Percentiles rank a stretch among this genome's conserved stretches.
These are phyloP conservation scores for Xanthia togata DNA, from an alignment of 2,888 invertebrate genomes.

Conservation along the genomic window DNA sequence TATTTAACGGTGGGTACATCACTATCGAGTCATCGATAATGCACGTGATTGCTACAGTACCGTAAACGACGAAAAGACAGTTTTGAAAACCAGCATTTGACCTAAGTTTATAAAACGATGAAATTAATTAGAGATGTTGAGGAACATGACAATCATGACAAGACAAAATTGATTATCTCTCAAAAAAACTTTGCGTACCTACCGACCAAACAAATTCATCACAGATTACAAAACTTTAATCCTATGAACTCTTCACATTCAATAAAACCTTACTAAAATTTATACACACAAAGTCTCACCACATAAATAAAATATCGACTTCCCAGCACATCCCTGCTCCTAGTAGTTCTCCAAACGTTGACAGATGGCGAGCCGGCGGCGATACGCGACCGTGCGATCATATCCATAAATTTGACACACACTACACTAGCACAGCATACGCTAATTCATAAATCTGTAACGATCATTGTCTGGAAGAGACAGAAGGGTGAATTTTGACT, in stretches of 20 bases:
- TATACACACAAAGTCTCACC: not conserved
- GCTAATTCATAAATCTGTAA: conserved; percentile 62
- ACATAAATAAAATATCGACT: conserved; percentile 42
- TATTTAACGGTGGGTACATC: conserved; percentile 70
- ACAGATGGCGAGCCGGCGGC: conserved; percentile 81
- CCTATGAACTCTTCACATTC: too few species aligned
- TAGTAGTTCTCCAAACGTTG: conserved; percentile 71
- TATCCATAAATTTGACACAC: conserved; percentile 73
- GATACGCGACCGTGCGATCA: conserved; percentile 47
- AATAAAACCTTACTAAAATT: not conserved
- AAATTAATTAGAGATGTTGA: too few species aligned
- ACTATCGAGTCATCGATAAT: conserved; percentile 42
- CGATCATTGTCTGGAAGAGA: conserved; percentile 42
- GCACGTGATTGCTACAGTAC: conserved; percentile 1
- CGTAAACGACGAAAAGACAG: not conserved
- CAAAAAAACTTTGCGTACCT: too few species aligned
- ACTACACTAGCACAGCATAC: conserved; percentile 46
- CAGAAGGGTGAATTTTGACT: conserved; percentile 44
- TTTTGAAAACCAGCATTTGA: not conserved
- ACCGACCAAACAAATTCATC: not conserved
- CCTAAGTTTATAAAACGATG: not conserved
- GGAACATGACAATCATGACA: not conserved
- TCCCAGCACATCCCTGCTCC: conserved; percentile 46
- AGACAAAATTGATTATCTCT: too few species aligned
- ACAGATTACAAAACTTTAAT: too few species aligned